Base-by-base conservation (phyloP, 2,888 invertebrate genomes). In the Microchrysa polita region DNA sequence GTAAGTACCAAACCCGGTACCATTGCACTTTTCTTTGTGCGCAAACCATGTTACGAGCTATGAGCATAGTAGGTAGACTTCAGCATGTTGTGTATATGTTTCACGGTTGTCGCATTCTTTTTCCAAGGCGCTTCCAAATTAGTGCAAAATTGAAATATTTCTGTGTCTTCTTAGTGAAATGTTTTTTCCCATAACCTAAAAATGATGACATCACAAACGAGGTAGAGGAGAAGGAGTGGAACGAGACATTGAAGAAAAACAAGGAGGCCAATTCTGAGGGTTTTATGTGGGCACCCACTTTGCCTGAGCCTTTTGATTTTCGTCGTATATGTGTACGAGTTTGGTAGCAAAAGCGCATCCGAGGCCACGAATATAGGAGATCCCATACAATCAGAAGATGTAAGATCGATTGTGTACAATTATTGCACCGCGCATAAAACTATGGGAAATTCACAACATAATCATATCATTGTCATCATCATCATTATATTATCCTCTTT, bases 81-180 rank as follows among this genome's bases (percentile, higher is more conserved):
- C 67, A 23, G 55, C 72, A 18, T 60, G 44, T 40, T 44, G 60
- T 40, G 72, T 72, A 72, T 60, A 48, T 72, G 60, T 60, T 72
- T 72, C 60, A 72, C 72, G 72, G 72, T 72, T 72, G 60, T 72
- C 60, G 59, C 69, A 55, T 42, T 69, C 55, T 57, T 69, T 55
- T 53, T 55, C 40, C 72, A 72, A 75, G 72, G 55, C 57, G 55
- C 72, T 72, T 72, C 75, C 75, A 75, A 75, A 75, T 75, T 75
- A 75, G 75, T 72, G 74, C 74, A 75, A 75, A 74, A 74, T 74
- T 75, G 74, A 75, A 74, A 75, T 75, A 74, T 72, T 72, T 75
- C 73, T 59, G 71, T 67, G 75, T 72, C 61, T 75, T 53, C 65
- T 65, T 65, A 65, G 55, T 55, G 69, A 69, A 69, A 69, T 57